Evolutionary conservation across 2,888 invertebrate genomes (phyloP).

Genomic region (Heliconius erato): DNA sequence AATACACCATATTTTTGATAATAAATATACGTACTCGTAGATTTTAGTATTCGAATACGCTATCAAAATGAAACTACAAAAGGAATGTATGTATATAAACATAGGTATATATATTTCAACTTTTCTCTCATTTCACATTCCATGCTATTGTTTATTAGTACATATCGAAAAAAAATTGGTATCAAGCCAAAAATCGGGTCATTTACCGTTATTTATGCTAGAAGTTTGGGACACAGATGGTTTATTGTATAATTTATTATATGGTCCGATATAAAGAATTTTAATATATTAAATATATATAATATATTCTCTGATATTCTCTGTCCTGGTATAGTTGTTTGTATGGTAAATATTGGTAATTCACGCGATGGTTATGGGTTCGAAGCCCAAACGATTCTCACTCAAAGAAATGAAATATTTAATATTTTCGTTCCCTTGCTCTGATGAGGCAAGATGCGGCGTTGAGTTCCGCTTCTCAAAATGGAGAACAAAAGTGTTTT

Average conservation of each 20-base stretch:
- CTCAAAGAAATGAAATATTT: no score
- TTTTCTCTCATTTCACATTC: neutral
- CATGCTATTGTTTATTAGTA: neutral
- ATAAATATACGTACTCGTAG: neutral
- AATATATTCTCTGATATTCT: neutral
- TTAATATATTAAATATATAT: neutral
- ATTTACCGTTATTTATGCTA: slow-evolving; percentile 43
- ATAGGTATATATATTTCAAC: neutral
- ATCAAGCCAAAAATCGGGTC: slow-evolving; percentile 30
- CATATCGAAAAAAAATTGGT: slow-evolving; percentile 32
- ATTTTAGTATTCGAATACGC: neutral
- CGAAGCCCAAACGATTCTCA: no score
- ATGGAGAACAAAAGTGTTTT: no score
- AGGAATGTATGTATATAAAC: neutral
- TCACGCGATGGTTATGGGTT: neutral
- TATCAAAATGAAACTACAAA: neutral
- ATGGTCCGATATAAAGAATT: slow-evolving; percentile 21
- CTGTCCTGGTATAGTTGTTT: neutral
- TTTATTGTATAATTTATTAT: slow-evolving; percentile 44
- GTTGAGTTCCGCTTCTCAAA: no score
- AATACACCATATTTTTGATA: neutral
- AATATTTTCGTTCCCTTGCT: no score
- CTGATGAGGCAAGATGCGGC: neutral
- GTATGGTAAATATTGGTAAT: neutral
- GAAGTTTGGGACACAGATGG: slow-evolving; percentile 36